A percentile compares a stretch with the other conserved stretches of the same genome.
These are phyloP conservation scores for Montipora capricornis DNA, from an alignment of 64 coral and sea anemone genomes.

Conservation along the genomic window DNA sequence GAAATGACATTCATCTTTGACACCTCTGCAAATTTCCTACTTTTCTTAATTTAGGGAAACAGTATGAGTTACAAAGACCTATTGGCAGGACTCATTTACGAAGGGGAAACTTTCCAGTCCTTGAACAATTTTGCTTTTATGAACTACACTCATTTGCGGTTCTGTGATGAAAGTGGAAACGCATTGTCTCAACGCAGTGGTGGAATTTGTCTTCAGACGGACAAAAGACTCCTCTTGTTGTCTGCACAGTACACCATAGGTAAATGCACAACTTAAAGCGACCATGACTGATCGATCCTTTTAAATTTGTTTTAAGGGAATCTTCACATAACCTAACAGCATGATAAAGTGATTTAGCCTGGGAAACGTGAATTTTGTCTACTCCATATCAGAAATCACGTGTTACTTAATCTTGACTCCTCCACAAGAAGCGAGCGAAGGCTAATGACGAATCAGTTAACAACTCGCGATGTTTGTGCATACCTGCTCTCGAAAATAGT, in stretches of 20 bases:
- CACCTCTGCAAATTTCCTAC: not conserved
- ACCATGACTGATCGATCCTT: too few species aligned
- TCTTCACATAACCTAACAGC: too few species aligned
- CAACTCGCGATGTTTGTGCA: too few species aligned
- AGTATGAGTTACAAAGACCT: conserved; percentile 78
- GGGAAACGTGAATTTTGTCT: too few species aligned
- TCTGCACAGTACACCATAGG: conserved; percentile 73
- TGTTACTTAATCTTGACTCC: too few species aligned
- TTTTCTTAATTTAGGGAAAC: conserved; percentile 60
- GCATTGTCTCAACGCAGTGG: conserved; percentile 20
- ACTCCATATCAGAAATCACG: too few species aligned
- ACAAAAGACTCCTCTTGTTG: conserved; percentile 82
- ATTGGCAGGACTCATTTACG: conserved; percentile 75
- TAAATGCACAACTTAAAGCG: not conserved
- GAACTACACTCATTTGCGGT: conserved; percentile 54
- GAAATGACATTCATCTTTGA: too few species aligned
- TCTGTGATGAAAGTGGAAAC: conserved; percentile 53
- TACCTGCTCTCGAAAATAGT: too few species aligned
- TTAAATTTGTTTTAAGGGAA: too few species aligned
- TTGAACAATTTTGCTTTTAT: conserved; percentile 73
- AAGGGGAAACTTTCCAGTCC: conserved; percentile 76
- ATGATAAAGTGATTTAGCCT: too few species aligned
- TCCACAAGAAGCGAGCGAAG: too few species aligned
- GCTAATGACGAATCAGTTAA: too few species aligned
- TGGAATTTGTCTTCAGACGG: conserved; percentile 81